Percentiles rank a stretch among this genome's conserved stretches.
Evolutionary conservation across 2,797 vertebrate species (phyloP).

Genomic region (Sebastes itinus): DNA sequence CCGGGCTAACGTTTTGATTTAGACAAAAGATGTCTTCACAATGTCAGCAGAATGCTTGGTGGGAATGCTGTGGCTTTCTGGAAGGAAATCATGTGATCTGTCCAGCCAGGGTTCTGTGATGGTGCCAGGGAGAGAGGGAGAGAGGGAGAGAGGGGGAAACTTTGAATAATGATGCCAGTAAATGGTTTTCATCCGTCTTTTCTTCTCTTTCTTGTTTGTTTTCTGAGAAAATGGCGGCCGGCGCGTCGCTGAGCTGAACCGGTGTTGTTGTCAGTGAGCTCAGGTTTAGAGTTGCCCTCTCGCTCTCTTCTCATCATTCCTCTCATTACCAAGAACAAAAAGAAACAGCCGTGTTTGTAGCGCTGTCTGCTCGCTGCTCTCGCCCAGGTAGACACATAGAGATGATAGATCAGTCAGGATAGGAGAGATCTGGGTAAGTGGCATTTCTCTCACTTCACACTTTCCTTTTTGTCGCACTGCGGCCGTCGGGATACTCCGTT

Average conservation of each 20-base stretch:
- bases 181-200: conserved; percentile 80
- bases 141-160: conserved; percentile 83
- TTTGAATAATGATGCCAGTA: conserved; percentile 85
- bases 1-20: conserved; percentile 91
- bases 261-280: conserved; percentile 83
- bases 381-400: conserved; percentile 69
- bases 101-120: conserved; percentile 89
- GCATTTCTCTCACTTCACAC: conserved; percentile 72
- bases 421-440: conserved; percentile 80
- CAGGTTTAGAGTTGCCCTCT: conserved; percentile 84
- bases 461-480: conserved; percentile 73
- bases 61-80: conserved; percentile 90
- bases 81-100: conserved; percentile 89
- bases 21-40: conserved; percentile 97
- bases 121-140: conserved; percentile 85
- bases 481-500: conserved; percentile 52
- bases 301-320: conserved; percentile 83
- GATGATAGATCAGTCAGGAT: conserved; percentile 54
- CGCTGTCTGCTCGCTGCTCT: conserved; percentile 83
- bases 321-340: conserved; percentile 59
- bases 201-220: conserved; percentile 79
- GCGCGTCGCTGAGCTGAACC: conserved; percentile 86
- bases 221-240: conserved; percentile 93
- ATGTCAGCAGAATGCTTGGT: conserved; percentile 93
- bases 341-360: conserved; percentile 71